phyloP scores from a whole-genome alignment of 1,140 invertebrate genomes.

The Aplysia californica region DNA sequence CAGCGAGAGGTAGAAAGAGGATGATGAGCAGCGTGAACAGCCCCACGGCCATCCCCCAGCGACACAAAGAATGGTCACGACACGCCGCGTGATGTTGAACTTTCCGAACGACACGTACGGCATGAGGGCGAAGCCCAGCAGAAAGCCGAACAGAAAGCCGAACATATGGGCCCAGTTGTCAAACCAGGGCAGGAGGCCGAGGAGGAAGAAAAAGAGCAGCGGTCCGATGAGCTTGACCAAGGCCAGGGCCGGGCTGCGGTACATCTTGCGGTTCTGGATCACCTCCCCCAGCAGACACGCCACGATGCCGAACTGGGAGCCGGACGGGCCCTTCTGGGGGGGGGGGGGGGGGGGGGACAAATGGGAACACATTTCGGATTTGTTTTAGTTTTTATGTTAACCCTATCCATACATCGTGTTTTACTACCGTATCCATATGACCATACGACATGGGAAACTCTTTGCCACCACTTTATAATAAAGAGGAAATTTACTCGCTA shows the following conservation, averaged over 20 bases:
- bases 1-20: constrained; percentile 89
- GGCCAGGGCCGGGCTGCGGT: constrained; percentile 82
- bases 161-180: constrained; percentile 97
- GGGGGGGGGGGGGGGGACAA: too few relatives aligned
- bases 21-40: constrained; percentile 81
- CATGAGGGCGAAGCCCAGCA: constrained; percentile 89
- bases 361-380: too few relatives aligned
- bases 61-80: constrained; percentile 80
- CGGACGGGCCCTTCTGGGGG: too few relatives aligned
- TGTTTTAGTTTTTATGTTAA: too few relatives aligned
- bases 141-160: constrained; percentile 91
- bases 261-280: constrained; percentile 78
- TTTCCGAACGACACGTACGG: constrained; percentile 88
- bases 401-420: too few relatives aligned
- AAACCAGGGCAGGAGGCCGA: constrained; percentile 95
- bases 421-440: too few relatives aligned
- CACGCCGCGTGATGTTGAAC: constrained; percentile 84
- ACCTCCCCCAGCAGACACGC: constrained; percentile 94
- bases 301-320: constrained; percentile 91
- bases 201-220: constrained; percentile 80
- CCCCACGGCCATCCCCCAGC: constrained; percentile 79
- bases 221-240: constrained; percentile 82
- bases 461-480: too few relatives aligned
- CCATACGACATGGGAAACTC: too few relatives aligned
- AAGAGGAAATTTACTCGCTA: too few relatives aligned